phyloP scores from a whole-genome alignment of 2,797 vertebrate genomes.

The Coregonus sp. region DNA sequence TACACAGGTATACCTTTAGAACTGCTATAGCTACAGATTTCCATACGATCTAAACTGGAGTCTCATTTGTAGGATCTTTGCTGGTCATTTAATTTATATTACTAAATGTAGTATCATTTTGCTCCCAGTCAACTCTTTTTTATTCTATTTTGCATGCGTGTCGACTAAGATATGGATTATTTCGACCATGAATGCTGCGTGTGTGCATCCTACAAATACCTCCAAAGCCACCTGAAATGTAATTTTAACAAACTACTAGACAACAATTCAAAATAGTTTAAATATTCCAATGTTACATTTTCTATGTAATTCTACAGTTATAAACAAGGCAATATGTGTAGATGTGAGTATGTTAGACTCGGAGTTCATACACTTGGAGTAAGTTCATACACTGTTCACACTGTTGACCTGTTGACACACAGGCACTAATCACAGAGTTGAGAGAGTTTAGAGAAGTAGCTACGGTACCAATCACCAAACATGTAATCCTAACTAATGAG shows the following conservation, averaged over 20 bases:
- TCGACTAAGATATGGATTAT: neutral
- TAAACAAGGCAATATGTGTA: neutral
- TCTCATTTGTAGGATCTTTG: neutral
- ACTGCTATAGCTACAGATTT: neutral
- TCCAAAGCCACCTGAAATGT: neutral
- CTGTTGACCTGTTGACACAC: slow-evolving; percentile 27
- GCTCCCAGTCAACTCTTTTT: neutral
- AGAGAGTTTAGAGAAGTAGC: slow-evolving; percentile 37
- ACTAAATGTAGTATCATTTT: neutral
- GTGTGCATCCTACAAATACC: neutral
- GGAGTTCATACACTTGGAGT: neutral
- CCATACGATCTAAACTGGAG: too few species aligned
- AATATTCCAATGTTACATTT: neutral
- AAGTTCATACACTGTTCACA: slow-evolving; percentile 12
- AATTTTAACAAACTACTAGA: neutral
- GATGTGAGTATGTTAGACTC: neutral
- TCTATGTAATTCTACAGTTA: too few species aligned
- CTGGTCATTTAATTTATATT: neutral
- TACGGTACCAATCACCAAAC: slow-evolving; percentile 53
- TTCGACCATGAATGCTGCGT: neutral
- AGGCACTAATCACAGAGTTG: slow-evolving; percentile 49
- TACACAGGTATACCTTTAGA: neutral
- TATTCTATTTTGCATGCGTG: neutral
- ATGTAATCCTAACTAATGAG: slow-evolving; percentile 33
- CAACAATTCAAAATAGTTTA: neutral